Base-by-base conservation (phyloP, 2,113 vertebrate genomes). In the Typhlomys cinereus region DNA sequence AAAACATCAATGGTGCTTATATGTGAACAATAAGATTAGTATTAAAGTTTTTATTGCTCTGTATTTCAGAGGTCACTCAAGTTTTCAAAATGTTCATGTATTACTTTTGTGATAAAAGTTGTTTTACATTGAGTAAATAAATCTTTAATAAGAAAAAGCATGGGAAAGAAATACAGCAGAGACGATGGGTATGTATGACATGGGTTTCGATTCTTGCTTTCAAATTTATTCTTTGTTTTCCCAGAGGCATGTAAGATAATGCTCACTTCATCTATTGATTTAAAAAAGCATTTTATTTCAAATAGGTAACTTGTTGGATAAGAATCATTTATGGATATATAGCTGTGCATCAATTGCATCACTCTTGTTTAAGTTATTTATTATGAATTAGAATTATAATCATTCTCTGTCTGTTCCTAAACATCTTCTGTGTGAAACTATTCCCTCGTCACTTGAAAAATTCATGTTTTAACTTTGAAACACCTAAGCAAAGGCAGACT, bases 261-360 rank as follows among this genome's bases (percentile, higher is more conserved):
- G 9, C 61, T 12, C 61, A 79, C 73, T 92, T 92, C 64, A 88
- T 81, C 59, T 92, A 93, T 75, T 95, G 88, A 94, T 91, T 93
- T 52, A 64, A 91, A 96, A 95, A 87, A 82, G 41, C 70, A 71
- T 95, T 95, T 95, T 94, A 91, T 94, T 93, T 92, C 62, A 87
- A 84, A 78, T 21, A n/a, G 89, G 61, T 59, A 84, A 69, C 85
- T 94, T 95, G 75, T 83, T 62, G 44, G 54, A 54, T 25, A 93
- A 66, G 71, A 89, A 93, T 92, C 90, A 57, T 57, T 96, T 86
- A 85, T 64, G 31, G 27, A 23, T 84, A 36, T 78, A n/a, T 90
- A 91, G 34, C 29, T 75, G 18, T 50, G 48, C 29, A 74, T 92
- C 83, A 80, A 31, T 44, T 82, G n/a, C 48, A 44, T 64, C 27